A percentile compares a stretch with the other conserved stretches of the same genome.
Conservation (phyloP, 2,888 invertebrate genomes). For the Lithosia quadra region DNA sequence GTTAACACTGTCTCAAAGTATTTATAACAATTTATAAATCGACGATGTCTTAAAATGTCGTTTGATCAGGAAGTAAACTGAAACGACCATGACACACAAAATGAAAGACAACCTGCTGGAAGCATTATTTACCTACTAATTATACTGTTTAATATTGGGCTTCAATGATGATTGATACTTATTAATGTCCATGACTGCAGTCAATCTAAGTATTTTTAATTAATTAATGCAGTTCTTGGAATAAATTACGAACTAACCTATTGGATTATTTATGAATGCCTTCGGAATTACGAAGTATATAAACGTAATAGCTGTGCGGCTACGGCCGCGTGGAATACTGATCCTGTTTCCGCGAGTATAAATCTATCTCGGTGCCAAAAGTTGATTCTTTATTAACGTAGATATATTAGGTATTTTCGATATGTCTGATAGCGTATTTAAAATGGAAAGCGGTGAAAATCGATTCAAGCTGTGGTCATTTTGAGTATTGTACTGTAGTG, state of each 20-base stretch:
- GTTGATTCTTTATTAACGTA: too few relatives aligned
- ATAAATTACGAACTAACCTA: not conserved
- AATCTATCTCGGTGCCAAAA: not conserved
- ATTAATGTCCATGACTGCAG: conserved; percentile 2
- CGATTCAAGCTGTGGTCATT: too few relatives aligned
- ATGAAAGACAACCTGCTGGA: conserved; percentile 16
- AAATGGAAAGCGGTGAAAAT: too few relatives aligned
- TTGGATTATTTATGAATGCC: not conserved
- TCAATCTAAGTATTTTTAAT: conserved; percentile 9
- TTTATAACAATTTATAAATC: not conserved
- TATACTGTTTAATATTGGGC: conserved; percentile 14
- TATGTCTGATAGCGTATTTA: too few relatives aligned
- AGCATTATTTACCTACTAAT: not conserved
- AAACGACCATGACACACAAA: conserved; percentile 35
- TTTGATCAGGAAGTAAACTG: conserved; percentile 30
- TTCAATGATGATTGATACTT: conserved; percentile 7
- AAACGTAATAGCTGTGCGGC: not conserved
- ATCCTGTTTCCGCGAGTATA: too few relatives aligned
- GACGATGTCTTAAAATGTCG: not conserved
- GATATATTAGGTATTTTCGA: too few relatives aligned
- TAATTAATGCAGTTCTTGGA: conserved; percentile 11
- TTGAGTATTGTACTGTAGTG: too few relatives aligned
- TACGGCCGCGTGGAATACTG: not conserved
- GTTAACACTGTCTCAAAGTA: too few relatives aligned
- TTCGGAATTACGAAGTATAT: not conserved